Conservation (phyloP, 92 coral and sea anemone species). For the Anthopleura xanthogrammica region DNA sequence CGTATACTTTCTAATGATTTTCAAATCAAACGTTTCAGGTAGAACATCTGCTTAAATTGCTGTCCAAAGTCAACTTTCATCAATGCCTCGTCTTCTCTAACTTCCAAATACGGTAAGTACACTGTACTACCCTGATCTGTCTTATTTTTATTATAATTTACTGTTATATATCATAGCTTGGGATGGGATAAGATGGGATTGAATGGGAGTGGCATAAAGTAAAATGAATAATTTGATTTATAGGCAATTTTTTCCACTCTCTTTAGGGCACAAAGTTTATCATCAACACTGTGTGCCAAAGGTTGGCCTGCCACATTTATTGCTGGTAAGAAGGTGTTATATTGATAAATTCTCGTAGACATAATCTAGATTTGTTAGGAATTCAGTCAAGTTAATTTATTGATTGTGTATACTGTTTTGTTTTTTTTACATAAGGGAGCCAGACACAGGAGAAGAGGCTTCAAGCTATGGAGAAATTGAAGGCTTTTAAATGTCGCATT, state of each 20-base stretch:
- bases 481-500: conserved; percentile 85
- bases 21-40: conserved; percentile 47
- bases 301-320: conserved; percentile 99
- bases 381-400: no score
- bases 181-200: background rate
- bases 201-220: background rate
- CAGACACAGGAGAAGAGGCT: conserved; percentile 89
- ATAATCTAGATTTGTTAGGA: no score
- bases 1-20: no score
- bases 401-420: no score
- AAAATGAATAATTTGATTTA: background rate
- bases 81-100: conserved; percentile 95
- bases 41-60: conserved; percentile 56
- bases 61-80: conserved; percentile 76
- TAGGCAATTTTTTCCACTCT: background rate
- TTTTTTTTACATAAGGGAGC: conserved; percentile 53
- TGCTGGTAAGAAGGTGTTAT: conserved; percentile 56
- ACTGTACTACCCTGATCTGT: background rate
- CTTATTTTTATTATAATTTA: no score
- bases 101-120: conserved; percentile 83
- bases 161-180: no score
- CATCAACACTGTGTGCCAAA: conserved; percentile 80
- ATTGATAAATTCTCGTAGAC: background rate
- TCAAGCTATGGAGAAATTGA: conserved; percentile 87
- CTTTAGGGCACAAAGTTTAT: conserved; percentile 83